Base-by-base conservation (phyloP, 2,888 invertebrate genomes). In the Tiliacea citrago region DNA sequence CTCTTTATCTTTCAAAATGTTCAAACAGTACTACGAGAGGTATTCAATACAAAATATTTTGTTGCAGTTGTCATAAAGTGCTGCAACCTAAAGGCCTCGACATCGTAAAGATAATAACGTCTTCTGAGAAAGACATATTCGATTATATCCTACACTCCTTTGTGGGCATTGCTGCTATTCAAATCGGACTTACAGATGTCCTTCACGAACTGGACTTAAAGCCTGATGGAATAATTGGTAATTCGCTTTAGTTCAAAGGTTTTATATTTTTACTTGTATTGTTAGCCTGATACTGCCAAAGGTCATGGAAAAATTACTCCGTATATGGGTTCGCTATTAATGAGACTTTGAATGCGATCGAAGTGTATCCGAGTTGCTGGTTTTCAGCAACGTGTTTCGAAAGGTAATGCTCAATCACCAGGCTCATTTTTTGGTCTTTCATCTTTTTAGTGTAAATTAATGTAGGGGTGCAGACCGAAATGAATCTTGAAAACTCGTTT, bases 171-270 rank as follows among this genome's bases (percentile, higher is more conserved):
- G 97, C 98, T 39, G 97, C 98, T 0, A 91, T 96, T 18, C 96
- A 97, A 96, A 97, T 98, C 76, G 97, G 92, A 35, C 87, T 93
- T 84, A 93, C 93, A n/a, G 93, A 93, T 68, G 68, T 93, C 0
- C 88, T 97, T 21, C 91, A 90, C 35, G 93, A 92, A 3, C 88
- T 97, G 0, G 97, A 97, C 16, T 93, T 98, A 29, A 93, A 95
- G 42, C 98, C 98, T 0, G 98, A 98, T 89, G 98, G 97, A 51
- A 97, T 98, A 75, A 97, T 98, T 84, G 98, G 98, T 87, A 97
- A 97, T 16, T 2, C 42, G 6, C 24, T 42, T 39, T 35, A 21
- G 35, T 18, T 24, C 9, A 24, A 45, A n/a, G n/a, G 12, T n/a
- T 45, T 45, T 6, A 12, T 62, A 2, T 24, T 5, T 35, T 35